Evolutionary conservation across 1,140 invertebrate species (phyloP).

Genomic region (Pseudomyrmex concolor): DNA sequence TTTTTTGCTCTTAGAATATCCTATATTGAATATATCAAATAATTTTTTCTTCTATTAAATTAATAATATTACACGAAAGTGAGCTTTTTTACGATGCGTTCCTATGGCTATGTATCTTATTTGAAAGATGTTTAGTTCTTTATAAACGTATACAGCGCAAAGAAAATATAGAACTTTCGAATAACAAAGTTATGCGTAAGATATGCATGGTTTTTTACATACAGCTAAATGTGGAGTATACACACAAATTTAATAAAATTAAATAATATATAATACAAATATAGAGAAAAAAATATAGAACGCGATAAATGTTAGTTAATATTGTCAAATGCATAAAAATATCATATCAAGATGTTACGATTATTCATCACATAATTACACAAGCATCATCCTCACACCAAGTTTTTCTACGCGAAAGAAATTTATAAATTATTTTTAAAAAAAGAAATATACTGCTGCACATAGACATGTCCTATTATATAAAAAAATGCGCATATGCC

Average conservation of each 20-base stretch:
- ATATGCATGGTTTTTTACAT: conserved; percentile 74
- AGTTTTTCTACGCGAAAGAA: conserved; percentile 35
- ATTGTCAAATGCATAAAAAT: conserved; percentile 45
- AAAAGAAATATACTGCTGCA: conserved; percentile 43
- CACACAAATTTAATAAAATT: conserved; percentile 55
- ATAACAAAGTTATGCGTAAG: no score
- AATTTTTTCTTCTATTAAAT: conserved; percentile 62
- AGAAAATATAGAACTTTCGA: conserved; percentile 16
- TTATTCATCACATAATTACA: conserved; percentile 30
- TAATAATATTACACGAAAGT: conserved; percentile 62
- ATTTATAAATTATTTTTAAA: conserved; percentile 63
- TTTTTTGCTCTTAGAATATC: conserved; percentile 62
- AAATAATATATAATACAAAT: conserved; percentile 11
- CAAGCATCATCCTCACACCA: conserved; percentile 41
- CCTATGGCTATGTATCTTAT: conserved; percentile 59
- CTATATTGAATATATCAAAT: conserved; percentile 54
- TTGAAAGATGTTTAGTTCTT: conserved; percentile 56
- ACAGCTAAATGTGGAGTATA: conserved; percentile 70
- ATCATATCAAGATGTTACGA: conserved; percentile 71
- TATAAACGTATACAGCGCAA: conserved; percentile 49
- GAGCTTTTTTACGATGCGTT: conserved; percentile 67
- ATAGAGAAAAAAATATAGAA: no score
- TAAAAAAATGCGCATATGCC: conserved; percentile 27
- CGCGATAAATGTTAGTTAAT: no score
- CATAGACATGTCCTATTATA: conserved; percentile 47